phyloP scores from a whole-genome alignment of 2,797 vertebrate genomes.

The Scolopax rusticola region DNA sequence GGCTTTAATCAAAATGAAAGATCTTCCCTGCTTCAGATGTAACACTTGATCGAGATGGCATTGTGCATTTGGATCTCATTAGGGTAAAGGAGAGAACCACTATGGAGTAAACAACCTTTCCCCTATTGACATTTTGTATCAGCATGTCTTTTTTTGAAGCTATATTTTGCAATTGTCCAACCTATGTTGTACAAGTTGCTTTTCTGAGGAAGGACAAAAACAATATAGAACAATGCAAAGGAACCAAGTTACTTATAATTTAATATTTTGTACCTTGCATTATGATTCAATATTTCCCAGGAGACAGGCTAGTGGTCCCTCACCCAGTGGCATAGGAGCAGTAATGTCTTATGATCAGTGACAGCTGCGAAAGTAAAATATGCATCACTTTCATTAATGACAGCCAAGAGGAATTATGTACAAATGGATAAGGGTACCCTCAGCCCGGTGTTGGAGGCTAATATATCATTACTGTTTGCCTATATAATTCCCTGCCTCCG shows the following conservation, averaged over 20 bases:
- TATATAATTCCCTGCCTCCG: background rate
- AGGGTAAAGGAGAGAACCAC: background rate
- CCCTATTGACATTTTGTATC: background rate
- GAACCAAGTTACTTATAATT: background rate
- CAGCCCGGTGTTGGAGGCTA: background rate
- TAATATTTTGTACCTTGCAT: background rate
- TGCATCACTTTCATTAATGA: background rate
- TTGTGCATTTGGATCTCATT: background rate
- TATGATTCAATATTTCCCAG: background rate
- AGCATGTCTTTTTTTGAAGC: background rate
- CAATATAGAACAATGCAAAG: background rate
- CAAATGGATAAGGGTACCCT: background rate
- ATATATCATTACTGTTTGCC: background rate
- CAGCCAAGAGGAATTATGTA: background rate
- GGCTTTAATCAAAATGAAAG: background rate
- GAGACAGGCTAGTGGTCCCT: background rate
- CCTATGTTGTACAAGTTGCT: background rate
- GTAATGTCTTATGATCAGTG: background rate
- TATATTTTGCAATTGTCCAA: background rate
- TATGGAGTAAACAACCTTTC: background rate
- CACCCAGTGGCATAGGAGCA: background rate
- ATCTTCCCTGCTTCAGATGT: background rate
- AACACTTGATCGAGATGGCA: background rate
- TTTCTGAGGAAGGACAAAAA: background rate
- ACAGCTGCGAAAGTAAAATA: background rate